These are phyloP conservation scores for Macrotus californicus DNA, from an alignment of 2,113 vertebrate species.

Conservation along the genomic window DNA sequence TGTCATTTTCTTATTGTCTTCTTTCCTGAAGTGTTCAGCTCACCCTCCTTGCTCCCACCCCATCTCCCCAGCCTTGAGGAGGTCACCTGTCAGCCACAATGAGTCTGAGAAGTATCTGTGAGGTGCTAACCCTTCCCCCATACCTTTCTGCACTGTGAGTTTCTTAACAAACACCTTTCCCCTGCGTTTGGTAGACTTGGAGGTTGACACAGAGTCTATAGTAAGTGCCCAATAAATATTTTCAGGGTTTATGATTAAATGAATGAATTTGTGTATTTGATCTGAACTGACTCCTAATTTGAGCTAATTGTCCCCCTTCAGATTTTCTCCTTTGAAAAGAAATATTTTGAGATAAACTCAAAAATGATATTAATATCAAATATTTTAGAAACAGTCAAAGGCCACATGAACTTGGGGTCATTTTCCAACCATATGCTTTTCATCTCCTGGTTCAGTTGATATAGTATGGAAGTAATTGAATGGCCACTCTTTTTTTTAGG, in stretches of 20 bases:
- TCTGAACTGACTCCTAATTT: conserved; percentile 26
- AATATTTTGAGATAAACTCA: conserved; percentile 47
- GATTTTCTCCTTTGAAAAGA: conserved; percentile 51
- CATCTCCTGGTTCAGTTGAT: conserved; percentile 62
- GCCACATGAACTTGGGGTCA: conserved; percentile 56
- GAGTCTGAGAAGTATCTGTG: neutral
- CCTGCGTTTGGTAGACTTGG: neutral
- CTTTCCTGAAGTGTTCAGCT: neutral
- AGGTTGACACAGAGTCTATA: neutral
- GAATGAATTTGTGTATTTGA: neutral
- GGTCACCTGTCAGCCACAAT: neutral
- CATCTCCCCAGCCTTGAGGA: neutral
- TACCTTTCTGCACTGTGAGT: neutral
- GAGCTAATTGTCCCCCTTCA: neutral
- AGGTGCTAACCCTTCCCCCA: neutral
- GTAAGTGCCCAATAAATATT: neutral
- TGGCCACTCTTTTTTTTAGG: conserved; percentile 39
- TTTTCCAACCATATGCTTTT: conserved; percentile 70
- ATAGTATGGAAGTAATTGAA: conserved; percentile 69
- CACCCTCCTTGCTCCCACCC: neutral
- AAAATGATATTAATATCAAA: conserved; percentile 64
- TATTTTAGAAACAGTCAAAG: conserved; percentile 61
- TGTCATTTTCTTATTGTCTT: neutral
- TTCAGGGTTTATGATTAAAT: neutral
- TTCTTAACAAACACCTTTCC: neutral